Evolutionary conservation across 2,797 vertebrate genomes (phyloP).

Genomic region (Enteromius treurensis): DNA sequence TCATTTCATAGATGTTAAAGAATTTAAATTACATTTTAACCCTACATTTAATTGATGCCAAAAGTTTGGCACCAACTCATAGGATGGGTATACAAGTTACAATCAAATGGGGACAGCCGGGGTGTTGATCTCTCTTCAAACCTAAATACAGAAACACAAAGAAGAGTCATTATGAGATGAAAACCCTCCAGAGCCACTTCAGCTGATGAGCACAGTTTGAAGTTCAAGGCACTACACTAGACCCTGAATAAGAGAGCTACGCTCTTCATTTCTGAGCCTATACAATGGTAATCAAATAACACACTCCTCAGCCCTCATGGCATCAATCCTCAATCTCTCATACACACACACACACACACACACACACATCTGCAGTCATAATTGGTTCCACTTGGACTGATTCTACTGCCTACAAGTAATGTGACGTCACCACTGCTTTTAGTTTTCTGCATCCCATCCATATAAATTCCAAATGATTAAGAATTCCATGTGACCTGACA

Average conservation of each 20-base stretch:
- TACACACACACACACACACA: neutral
- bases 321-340: slow-evolving; percentile 20
- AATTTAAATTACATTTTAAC: neutral
- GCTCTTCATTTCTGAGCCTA: slow-evolving; percentile 33
- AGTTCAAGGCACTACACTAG: slow-evolving; percentile 8
- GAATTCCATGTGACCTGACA: slow-evolving; percentile 30
- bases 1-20: neutral
- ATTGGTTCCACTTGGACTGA: slow-evolving; percentile 2
- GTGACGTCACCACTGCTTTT: neutral
- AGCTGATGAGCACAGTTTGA: slow-evolving; percentile 32
- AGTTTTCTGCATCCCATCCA: neutral
- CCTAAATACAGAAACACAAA: slow-evolving; percentile 3
- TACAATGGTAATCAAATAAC: slow-evolving; percentile 28
- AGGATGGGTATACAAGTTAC: neutral
- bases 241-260: slow-evolving; percentile 19
- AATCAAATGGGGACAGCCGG: neutral
- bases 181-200: slow-evolving; percentile 26
- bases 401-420: neutral
- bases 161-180: slow-evolving; percentile 22
- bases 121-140: slow-evolving; percentile 4
- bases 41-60: neutral
- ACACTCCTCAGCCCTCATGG: slow-evolving; percentile 21
- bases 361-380: neutral
- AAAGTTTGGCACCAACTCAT: slow-evolving; percentile 2
- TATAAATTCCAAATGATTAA: neutral